Percentiles rank a stretch among this genome's conserved stretches.
Evolutionary conservation across 35 echinoderm and acorn worm genomes (phyloP).

Genomic region (Diadema setosum): DNA sequence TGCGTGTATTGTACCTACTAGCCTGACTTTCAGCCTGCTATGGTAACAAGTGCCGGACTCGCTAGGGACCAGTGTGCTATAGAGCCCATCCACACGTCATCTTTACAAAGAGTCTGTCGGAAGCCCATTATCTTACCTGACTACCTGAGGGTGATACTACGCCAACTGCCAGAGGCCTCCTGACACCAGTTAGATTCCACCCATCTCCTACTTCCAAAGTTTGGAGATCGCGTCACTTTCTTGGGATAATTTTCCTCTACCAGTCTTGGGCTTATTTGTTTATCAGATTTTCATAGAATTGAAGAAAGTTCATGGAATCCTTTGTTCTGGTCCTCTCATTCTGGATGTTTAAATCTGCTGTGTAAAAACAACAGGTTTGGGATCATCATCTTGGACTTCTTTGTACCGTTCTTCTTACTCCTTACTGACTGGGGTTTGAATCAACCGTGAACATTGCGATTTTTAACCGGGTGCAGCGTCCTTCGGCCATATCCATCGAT

Average conservation of each 20-base stretch:
- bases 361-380: neutral
- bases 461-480: neutral
- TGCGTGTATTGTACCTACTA: neutral
- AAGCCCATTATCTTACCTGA: neutral
- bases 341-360: slow-evolving; percentile 16
- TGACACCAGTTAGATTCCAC: no score
- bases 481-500: slow-evolving; percentile 8
- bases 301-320: neutral
- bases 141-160: no score
- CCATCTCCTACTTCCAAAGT: neutral
- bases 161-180: no score
- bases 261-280: neutral
- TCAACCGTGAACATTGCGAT: neutral
- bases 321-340: neutral
- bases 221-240: neutral
- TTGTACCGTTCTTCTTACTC: no score
- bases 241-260: neutral
- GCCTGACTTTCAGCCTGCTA: neutral
- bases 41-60: slow-evolving; percentile 15
- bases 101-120: neutral
- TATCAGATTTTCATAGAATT: no score
- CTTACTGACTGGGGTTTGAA: neutral
- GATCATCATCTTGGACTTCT: no score
- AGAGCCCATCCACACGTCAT: neutral
- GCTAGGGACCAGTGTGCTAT: neutral